phyloP scores from a whole-genome alignment of 2,888 invertebrate genomes.

The Eustalomyia histrio region DNA sequence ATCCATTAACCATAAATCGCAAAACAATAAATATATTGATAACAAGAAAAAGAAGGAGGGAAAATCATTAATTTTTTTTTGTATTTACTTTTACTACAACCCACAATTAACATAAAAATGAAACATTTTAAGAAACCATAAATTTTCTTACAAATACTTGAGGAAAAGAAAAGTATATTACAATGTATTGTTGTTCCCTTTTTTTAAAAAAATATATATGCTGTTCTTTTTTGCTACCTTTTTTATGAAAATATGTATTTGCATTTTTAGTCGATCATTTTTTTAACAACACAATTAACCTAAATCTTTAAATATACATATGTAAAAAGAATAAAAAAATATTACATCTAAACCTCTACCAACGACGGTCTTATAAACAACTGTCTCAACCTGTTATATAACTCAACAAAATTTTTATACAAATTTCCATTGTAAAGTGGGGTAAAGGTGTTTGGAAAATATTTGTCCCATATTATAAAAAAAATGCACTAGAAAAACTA shows the following conservation, averaged over 20 bases:
- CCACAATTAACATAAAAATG: background rate
- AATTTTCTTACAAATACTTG: background rate
- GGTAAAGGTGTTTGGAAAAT: background rate
- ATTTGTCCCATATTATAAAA: background rate
- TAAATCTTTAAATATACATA: slow-evolving; percentile 53
- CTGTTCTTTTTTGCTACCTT: background rate
- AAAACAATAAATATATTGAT: background rate
- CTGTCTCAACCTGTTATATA: too few relatives aligned
- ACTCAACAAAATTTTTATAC: too few relatives aligned
- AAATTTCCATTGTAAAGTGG: too few relatives aligned
- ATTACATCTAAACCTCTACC: background rate
- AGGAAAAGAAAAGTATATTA: background rate
- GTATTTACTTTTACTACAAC: background rate
- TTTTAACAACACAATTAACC: slow-evolving; percentile 57
- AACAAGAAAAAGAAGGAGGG: background rate
- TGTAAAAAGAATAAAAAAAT: slow-evolving; percentile 1
- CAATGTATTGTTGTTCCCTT: background rate
- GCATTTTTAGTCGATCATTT: slow-evolving; percentile 1
- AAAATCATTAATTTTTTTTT: background rate
- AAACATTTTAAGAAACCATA: background rate
- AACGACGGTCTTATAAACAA: background rate
- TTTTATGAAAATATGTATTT: background rate
- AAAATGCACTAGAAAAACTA: background rate
- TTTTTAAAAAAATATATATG: background rate
- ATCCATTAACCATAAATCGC: background rate